These are phyloP conservation scores for Dicrostonyx torquatus DNA, from an alignment of 2,797 vertebrate species.

Conservation along the genomic window DNA sequence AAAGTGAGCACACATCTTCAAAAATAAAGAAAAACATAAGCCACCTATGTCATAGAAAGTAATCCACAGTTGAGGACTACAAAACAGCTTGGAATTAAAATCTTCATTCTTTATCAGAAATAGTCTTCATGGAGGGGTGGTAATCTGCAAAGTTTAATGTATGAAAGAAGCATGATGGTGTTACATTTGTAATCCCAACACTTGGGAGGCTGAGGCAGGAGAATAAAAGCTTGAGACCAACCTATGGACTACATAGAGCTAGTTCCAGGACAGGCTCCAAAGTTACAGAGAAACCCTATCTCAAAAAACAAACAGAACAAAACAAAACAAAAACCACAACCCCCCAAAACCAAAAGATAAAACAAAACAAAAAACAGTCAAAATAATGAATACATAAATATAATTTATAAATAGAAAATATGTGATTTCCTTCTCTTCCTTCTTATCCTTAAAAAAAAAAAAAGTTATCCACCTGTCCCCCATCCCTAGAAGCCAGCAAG, in stretches of 20 bases:
- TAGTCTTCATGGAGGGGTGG: neutral
- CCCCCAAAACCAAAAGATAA: too few relatives aligned
- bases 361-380: neutral
- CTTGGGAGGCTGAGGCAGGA: neutral
- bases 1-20: neutral
- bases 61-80: neutral
- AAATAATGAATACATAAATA: neutral
- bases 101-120: conserved; percentile 12
- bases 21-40: neutral
- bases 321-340: too few relatives aligned
- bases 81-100: conserved; percentile 8
- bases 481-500: neutral
- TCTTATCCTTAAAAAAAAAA: neutral
- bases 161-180: neutral
- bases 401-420: neutral
- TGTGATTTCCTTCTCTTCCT: neutral
- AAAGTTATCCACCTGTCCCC: neutral
- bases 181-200: neutral
- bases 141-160: neutral
- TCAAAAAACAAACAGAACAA: neutral
- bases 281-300: neutral
- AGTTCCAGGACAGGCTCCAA: too few relatives aligned
- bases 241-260: neutral
- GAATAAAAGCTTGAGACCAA: neutral
- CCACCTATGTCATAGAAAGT: neutral